A percentile compares a stretch with the other conserved stretches of the same genome.
Conservation (phyloP, 2,888 invertebrate species). For the Hirtodrosophila alboralis region DNA sequence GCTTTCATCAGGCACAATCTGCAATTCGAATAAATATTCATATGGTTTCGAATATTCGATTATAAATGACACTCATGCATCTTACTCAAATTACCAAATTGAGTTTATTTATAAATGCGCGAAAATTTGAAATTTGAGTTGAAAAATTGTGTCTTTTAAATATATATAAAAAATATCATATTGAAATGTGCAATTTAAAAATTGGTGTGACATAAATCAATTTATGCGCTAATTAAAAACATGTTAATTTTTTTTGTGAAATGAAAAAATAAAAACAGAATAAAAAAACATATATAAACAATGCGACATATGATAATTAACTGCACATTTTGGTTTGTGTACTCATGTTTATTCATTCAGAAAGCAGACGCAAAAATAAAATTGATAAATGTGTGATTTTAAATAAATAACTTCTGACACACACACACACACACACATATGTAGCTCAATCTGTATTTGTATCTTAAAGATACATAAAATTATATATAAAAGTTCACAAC, state of each 20-base stretch:
- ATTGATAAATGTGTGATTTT: slow-evolving; percentile 59
- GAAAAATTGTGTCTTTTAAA: slow-evolving; percentile 32
- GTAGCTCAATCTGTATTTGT: slow-evolving; percentile 25
- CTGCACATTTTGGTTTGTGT: slow-evolving; percentile 31
- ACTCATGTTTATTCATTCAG: slow-evolving; percentile 54
- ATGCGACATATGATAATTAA: slow-evolving; percentile 43
- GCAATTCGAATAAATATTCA: slow-evolving; percentile 12
- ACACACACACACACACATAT: slow-evolving; percentile 18
- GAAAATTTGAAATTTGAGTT: slow-evolving; percentile 3
- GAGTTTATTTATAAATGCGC: slow-evolving; percentile 46
- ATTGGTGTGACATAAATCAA: slow-evolving; percentile 68
- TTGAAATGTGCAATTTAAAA: slow-evolving; percentile 56
- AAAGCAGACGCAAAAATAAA: slow-evolving; percentile 37
- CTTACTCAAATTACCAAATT: slow-evolving; percentile 50
- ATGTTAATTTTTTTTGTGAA: slow-evolving; percentile 65
- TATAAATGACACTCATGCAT: slow-evolving; percentile 46
- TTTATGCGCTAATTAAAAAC: slow-evolving; percentile 67
- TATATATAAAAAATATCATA: slow-evolving; percentile 60
- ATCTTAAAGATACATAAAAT: slow-evolving; percentile 36
- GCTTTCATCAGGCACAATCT: slow-evolving; percentile 3
- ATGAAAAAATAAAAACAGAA: slow-evolving; percentile 8
- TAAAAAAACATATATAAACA: slow-evolving; percentile 6
- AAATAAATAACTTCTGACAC: slow-evolving; percentile 59
- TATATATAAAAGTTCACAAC: slow-evolving; percentile 31
- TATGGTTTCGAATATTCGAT: slow-evolving; percentile 36